These are phyloP conservation scores for Botia almorhae DNA, from an alignment of 2,797 vertebrate genomes.

Conservation along the genomic window DNA sequence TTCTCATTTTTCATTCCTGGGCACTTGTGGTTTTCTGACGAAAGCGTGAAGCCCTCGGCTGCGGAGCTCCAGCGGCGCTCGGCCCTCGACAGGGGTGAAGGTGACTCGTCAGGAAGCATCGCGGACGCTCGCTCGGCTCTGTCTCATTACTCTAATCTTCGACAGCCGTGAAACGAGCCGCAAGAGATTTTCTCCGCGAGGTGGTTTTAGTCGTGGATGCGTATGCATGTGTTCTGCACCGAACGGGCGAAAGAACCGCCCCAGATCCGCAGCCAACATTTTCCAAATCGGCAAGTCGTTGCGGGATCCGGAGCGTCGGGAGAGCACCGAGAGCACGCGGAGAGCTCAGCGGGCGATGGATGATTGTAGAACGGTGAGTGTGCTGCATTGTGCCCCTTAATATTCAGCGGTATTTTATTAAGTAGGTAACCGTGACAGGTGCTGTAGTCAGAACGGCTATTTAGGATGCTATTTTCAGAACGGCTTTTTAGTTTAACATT, in stretches of 20 bases:
- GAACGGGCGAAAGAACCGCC: conserved; percentile 94
- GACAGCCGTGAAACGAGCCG: conserved; percentile 26
- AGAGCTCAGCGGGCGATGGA: conserved; percentile 83
- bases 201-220: conserved; percentile 74
- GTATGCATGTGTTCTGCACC: conserved; percentile 97
- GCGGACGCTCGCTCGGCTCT: conserved; percentile 19
- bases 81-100: conserved; percentile 72
- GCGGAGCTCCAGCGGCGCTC: conserved; percentile 58
- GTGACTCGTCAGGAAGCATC: conserved; percentile 76
- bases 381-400: neutral
- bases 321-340: conserved; percentile 82
- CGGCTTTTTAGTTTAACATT: neutral
- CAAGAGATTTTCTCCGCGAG: conserved; percentile 53
- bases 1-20: too few relatives aligned
- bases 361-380: conserved; percentile 92
- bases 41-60: conserved; percentile 61
- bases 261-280: conserved; percentile 84
- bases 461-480: neutral
- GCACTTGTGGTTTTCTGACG: conserved; percentile 50
- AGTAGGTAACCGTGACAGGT: neutral
- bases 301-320: conserved; percentile 83
- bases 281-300: conserved; percentile 83
- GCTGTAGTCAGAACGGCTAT: neutral
- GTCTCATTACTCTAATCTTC: conserved; percentile 16
- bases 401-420: neutral